Percentiles rank a stretch among this genome's conserved stretches.
phyloP scores from a whole-genome alignment of 1,140 invertebrate species.

The Melanaphis sacchari region DNA sequence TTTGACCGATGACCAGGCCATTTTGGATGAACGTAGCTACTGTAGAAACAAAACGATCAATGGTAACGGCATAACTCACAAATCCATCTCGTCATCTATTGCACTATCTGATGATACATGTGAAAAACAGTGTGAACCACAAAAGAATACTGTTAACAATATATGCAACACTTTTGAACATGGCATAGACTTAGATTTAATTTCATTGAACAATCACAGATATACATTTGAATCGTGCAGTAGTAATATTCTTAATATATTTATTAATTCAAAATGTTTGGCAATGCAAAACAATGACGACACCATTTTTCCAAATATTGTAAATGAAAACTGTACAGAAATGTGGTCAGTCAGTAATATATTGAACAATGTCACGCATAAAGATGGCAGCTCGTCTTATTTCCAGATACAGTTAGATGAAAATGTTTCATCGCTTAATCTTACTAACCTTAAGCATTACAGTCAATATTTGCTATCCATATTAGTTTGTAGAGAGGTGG shows the following conservation, averaged over 20 bases:
- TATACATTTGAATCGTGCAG: constrained; percentile 35
- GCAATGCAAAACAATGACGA: constrained; percentile 25
- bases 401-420: constrained; percentile 26
- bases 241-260: constrained; percentile 7
- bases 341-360: constrained; percentile 25
- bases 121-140: constrained; percentile 28
- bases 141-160: not conserved
- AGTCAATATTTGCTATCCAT: constrained; percentile 75
- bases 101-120: not conserved
- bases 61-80: not conserved
- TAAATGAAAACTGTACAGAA: constrained; percentile 36
- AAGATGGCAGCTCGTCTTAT: not conserved
- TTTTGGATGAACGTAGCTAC: constrained; percentile 60
- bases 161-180: constrained; percentile 46
- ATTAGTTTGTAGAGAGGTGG: constrained; percentile 73
- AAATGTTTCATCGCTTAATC: constrained; percentile 64
- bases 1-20: constrained; percentile 60
- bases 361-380: not conserved
- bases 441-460: constrained; percentile 75
- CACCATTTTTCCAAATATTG: not conserved
- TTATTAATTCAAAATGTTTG: constrained; percentile 25
- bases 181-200: not conserved
- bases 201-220: not conserved
- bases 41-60: constrained; percentile 57
- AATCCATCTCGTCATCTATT: not conserved